phyloP scores from a whole-genome alignment of 2,888 invertebrate genomes.

The Agrotis exclamationis region DNA sequence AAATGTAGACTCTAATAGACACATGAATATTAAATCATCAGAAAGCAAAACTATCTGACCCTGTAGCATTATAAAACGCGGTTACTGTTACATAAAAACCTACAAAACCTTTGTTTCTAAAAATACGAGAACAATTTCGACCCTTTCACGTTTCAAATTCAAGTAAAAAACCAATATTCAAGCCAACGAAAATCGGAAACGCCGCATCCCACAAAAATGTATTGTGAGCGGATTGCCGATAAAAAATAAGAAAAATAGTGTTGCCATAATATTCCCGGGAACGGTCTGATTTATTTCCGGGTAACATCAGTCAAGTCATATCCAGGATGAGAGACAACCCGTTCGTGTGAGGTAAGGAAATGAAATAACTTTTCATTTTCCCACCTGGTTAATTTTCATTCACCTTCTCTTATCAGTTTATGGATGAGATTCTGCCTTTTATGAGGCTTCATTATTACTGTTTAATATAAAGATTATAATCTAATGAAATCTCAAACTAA shows the following conservation, averaged over 20 bases:
- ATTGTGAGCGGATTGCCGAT: constrained; percentile 64
- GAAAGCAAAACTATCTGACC: not conserved
- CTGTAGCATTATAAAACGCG: not conserved
- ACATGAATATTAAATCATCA: not conserved
- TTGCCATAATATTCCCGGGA: constrained; percentile 68
- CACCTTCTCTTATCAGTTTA: constrained; percentile 54
- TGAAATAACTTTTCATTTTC: constrained; percentile 79
- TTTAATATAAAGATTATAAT: not conserved
- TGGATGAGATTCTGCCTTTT: constrained; percentile 38
- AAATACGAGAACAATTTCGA: constrained; percentile 32
- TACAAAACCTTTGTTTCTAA: constrained; percentile 2
- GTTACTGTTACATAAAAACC: not conserved
- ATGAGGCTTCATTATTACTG: constrained; percentile 2
- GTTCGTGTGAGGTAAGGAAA: constrained; percentile 74
- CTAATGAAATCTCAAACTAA: not conserved
- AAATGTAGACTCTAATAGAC: not conserved
- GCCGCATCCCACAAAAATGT: constrained; percentile 52
- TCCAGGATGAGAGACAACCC: constrained; percentile 64
- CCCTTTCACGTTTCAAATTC: constrained; percentile 15
- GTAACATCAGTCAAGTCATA: constrained; percentile 79
- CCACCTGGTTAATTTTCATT: constrained; percentile 73
- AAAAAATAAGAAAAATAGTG: constrained; percentile 74
- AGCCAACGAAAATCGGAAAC: constrained; percentile 28
- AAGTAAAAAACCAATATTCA: constrained; percentile 29
- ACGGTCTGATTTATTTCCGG: constrained; percentile 83